Percentiles rank a stretch among this genome's conserved stretches.
Evolutionary conservation across 2,797 vertebrate genomes (phyloP).

Genomic region (Schizopygopsis pylzovi): DNA sequence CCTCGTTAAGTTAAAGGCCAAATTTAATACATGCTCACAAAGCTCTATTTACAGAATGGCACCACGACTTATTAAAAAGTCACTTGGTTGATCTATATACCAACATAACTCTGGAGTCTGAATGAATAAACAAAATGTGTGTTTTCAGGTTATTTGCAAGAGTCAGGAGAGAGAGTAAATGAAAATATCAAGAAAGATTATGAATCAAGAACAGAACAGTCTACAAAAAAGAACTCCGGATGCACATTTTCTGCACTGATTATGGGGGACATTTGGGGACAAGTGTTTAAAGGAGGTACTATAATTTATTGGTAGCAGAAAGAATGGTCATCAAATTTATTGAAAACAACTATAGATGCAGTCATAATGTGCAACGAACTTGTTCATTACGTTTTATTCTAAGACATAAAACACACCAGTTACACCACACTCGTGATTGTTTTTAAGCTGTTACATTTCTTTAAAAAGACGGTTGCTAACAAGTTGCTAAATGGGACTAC

Average conservation of each 20-base stretch:
- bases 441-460: too few relatives aligned
- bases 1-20: background rate
- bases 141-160: slow-evolving; percentile 1
- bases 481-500: too few relatives aligned
- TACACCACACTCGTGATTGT: too few relatives aligned
- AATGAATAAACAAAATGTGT: slow-evolving; percentile 12
- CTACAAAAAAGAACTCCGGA: background rate
- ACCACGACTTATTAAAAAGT: background rate
- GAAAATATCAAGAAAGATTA: background rate
- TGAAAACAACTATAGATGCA: background rate
- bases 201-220: background rate
- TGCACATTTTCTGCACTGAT: background rate
- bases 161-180: background rate
- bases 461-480: too few relatives aligned
- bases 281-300: background rate
- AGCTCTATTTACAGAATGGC: background rate
- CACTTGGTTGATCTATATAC: slow-evolving; percentile 6
- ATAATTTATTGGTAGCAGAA: background rate
- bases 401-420: too few relatives aligned
- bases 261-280: too few relatives aligned
- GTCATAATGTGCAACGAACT: background rate
- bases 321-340: background rate
- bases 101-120: background rate
- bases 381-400: background rate
- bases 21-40: slow-evolving; percentile 10